A percentile compares a stretch with the other conserved stretches of the same genome.
These are phyloP conservation scores for Neostethus bicornis DNA, from an alignment of 2,797 vertebrate genomes.

Conservation along the genomic window DNA sequence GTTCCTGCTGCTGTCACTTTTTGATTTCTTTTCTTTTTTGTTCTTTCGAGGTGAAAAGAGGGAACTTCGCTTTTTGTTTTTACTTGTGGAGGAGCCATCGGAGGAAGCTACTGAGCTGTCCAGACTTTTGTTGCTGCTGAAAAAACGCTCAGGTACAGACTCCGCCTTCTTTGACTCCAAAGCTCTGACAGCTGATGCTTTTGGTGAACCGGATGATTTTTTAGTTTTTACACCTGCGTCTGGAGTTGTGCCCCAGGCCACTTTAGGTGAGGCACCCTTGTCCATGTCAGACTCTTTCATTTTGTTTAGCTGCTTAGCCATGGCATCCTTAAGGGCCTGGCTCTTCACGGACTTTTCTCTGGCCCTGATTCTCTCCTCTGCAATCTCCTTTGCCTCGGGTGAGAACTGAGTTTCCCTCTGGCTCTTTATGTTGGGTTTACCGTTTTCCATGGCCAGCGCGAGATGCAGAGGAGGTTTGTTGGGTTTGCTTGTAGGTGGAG, in stretches of 20 bases:
- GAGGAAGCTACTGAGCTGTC: constrained; percentile 92
- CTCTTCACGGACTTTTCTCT: constrained; percentile 95
- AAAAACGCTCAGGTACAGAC: constrained; percentile 80
- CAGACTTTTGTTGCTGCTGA: constrained; percentile 82
- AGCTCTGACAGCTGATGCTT: constrained; percentile 73
- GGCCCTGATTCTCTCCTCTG: constrained; percentile 92
- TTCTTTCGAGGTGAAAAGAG: constrained; percentile 96
- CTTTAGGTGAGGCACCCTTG: constrained; percentile 70
- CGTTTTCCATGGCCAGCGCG: constrained; percentile 85
- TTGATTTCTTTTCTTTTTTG: constrained; percentile 95
- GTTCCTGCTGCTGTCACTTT: constrained; percentile 82
- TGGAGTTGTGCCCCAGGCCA: constrained; percentile 64
- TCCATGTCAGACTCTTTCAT: constrained; percentile 89
- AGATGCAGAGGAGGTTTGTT: constrained; percentile 74
- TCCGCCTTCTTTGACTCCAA: constrained; percentile 80
- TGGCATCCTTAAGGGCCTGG: constrained; percentile 90
- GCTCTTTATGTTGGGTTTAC: constrained; percentile 79
- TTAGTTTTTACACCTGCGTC: constrained; percentile 69
- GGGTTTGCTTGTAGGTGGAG: constrained; percentile 85
- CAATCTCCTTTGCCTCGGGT: constrained; percentile 91
- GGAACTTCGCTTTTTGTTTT: constrained; percentile 93
- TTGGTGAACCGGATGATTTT: constrained; percentile 74
- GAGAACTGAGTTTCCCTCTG: constrained; percentile 86
- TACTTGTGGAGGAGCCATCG: constrained; percentile 86
- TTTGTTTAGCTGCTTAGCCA: constrained; percentile 90